phyloP scores from a whole-genome alignment of 2,888 invertebrate genomes.

The Netelia inedita region DNA sequence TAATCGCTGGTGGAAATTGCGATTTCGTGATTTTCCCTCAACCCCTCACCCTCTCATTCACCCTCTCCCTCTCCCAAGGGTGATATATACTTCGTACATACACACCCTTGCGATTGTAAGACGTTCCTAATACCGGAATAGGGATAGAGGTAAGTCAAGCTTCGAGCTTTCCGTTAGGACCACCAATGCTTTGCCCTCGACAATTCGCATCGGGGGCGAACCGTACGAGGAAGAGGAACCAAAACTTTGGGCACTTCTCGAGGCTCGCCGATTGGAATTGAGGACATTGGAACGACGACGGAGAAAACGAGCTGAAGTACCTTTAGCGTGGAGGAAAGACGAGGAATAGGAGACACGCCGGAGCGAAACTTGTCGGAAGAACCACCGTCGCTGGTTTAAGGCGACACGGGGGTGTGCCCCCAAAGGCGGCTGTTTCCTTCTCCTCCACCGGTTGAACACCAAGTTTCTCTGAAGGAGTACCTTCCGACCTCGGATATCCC shows the following conservation, averaged over 20 bases:
- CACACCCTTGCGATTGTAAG: no score
- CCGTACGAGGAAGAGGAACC: slow-evolving; percentile 6
- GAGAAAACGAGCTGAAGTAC: slow-evolving; percentile 41
- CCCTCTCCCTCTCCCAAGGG: neutral
- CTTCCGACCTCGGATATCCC: slow-evolving; percentile 1
- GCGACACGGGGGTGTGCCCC: slow-evolving; percentile 12
- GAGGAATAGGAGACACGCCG: slow-evolving; percentile 29
- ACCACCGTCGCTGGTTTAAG: slow-evolving; percentile 18
- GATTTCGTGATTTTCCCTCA: slow-evolving; percentile 43
- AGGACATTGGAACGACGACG: slow-evolving; percentile 45
- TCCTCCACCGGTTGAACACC: slow-evolving; percentile 35
- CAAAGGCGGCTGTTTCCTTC: slow-evolving; percentile 23
- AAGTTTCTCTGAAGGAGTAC: slow-evolving; percentile 64
- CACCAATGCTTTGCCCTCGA: no score
- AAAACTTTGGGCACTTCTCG: slow-evolving; percentile 51
- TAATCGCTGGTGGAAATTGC: slow-evolving; percentile 56
- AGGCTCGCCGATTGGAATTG: slow-evolving; percentile 57
- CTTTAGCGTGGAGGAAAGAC: slow-evolving; percentile 22
- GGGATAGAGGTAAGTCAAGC: no score
- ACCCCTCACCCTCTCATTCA: neutral
- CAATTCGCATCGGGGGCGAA: no score
- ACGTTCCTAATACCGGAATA: no score
- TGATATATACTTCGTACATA: no score
- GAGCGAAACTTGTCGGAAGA: slow-evolving; percentile 37
- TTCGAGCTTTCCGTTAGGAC: no score